Base-by-base conservation (phyloP, 2,888 invertebrate species). In the Sylvicola cinctus region DNA sequence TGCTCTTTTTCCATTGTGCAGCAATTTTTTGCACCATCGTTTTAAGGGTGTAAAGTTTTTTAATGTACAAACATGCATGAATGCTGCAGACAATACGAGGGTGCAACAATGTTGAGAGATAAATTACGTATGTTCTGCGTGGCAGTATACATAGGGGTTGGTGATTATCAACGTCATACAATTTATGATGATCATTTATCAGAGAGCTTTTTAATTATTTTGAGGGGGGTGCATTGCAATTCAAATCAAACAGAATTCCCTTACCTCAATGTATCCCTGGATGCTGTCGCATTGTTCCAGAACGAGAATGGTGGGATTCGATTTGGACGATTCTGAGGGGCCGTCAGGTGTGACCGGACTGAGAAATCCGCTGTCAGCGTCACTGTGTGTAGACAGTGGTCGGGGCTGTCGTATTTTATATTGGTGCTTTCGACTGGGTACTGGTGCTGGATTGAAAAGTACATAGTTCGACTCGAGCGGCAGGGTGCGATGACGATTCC, bases 301-400 rank as follows among this genome's bases (percentile, higher is more conserved):
- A 32, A 56, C 52, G 32, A 55, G 40, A 27, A 57, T 47, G 6
- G 53, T 49, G 5, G 56, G 51, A 45, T 54, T 54, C 26, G 48
- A 50, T 40, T 47, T 51, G 20, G 31, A 29, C 25, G 25, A 10
- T 20, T 13, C 16, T 10, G 30, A 11, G n/a, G 30, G 17, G 14
- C 68, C 69, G 35, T 66, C 62, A 1, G 70, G 70, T 16, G 70
- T 70, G 43, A 66, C 68, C 1, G 70, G 70, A 42, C 70, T 70
- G 31, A 70, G 50, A 44, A 70, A 70, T 4, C 70, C 70, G 49
- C 70, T 70, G 47, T 70, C 70, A 10, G 68, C 66, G 54, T 70
- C 70, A 52, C 70, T 70, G 42, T 66, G 54, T 3, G 50, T 51
- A 4, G 58, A 58, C 0, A 55, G 38, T 2, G 58, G 58, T 12